A percentile compares a stretch with the other conserved stretches of the same genome.
These are phyloP conservation scores for Eptatretus atami DNA, from an alignment of 2,797 vertebrate species.

Conservation along the genomic window DNA sequence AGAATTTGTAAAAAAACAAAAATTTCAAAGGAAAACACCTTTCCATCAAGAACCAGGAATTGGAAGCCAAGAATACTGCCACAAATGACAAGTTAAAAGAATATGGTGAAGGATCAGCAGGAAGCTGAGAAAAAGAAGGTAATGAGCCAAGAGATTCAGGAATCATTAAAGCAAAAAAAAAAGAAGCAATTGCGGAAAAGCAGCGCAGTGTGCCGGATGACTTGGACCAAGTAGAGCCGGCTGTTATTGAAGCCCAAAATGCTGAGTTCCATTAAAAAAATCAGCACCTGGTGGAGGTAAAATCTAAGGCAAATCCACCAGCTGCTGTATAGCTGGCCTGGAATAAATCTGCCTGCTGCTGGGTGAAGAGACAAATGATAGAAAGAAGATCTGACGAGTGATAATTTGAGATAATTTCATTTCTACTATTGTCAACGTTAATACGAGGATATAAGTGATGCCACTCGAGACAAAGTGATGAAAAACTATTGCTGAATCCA, in stretches of 20 bases:
- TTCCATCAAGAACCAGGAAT: conserved; percentile 84
- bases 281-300: conserved; percentile 16
- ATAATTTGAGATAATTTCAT: conserved; percentile 55
- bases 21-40: conserved; percentile 27
- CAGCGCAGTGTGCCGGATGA: conserved; percentile 72
- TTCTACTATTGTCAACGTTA: conserved; percentile 35
- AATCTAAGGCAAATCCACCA: conserved; percentile 16
- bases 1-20: no score
- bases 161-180: conserved; percentile 66
- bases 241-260: conserved; percentile 90
- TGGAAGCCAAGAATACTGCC: conserved; percentile 86
- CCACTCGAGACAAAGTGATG: conserved; percentile 96
- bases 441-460: conserved; percentile 45
- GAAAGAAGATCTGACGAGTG: conserved; percentile 58
- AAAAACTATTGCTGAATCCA: conserved; percentile 92
- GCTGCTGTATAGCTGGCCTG: no score
- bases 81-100: conserved; percentile 96
- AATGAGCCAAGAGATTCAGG: conserved; percentile 97
- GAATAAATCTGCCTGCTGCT: no score
- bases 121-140: conserved; percentile 99
- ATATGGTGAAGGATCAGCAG: conserved; percentile 97
- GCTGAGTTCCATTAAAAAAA: conserved; percentile 20
- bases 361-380: conserved; percentile 29
- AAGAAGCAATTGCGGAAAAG: conserved; percentile 82
- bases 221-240: conserved; percentile 84